Evolutionary conservation across 1,140 invertebrate genomes (phyloP).

Genomic region (Grapholita molesta): DNA sequence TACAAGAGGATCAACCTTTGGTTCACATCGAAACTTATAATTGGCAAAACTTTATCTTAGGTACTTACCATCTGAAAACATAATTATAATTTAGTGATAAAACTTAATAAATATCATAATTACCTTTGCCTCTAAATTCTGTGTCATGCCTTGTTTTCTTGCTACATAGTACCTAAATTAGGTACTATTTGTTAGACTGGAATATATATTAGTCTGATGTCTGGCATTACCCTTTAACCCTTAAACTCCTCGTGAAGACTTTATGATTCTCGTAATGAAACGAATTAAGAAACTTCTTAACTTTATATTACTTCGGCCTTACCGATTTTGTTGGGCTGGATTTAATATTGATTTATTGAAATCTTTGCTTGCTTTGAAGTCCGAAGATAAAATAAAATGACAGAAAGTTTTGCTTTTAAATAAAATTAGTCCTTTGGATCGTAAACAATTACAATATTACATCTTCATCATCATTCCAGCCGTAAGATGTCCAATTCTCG

Average conservation of each 20-base stretch:
- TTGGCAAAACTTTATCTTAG: no score
- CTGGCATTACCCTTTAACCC: neutral
- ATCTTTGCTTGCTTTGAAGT: neutral
- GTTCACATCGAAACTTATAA: no score
- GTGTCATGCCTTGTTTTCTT: no score
- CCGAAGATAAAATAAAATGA: neutral
- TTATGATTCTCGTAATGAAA: constrained; percentile 8
- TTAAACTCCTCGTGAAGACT: constrained; percentile 7
- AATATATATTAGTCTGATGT: neutral
- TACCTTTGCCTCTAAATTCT: no score
- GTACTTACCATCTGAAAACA: no score
- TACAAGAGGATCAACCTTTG: no score
- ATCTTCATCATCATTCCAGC: no score
- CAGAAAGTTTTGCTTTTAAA: neutral
- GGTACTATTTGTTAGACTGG: neutral
- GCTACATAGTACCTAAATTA: neutral
- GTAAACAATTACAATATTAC: no score
- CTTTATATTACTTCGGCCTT: neutral
- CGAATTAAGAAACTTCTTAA: constrained; percentile 8
- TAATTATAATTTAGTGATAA: no score
- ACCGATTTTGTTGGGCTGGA: neutral
- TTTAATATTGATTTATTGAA: constrained; percentile 12
- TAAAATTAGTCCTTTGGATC: neutral
- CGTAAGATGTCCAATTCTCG: no score
- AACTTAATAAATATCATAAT: no score